phyloP scores from a whole-genome alignment of 2,113 vertebrate genomes.

The Meles meles region DNA sequence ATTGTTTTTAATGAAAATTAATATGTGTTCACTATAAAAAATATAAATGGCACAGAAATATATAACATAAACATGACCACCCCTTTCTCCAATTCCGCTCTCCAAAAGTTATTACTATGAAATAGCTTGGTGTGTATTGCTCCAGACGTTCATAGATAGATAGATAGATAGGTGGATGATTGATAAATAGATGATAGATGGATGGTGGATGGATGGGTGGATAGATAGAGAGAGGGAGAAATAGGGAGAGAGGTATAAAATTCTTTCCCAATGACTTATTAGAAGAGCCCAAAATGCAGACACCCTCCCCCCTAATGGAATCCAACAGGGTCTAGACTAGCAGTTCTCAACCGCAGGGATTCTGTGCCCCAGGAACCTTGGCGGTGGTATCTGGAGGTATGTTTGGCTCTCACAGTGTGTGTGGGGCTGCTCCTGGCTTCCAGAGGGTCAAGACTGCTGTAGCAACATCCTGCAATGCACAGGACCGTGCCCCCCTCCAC shows the following conservation, averaged over 20 bases:
- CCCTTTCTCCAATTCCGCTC: neutral
- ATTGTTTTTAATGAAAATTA: neutral
- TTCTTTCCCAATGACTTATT: neutral
- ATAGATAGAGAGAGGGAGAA: neutral
- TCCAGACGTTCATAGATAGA: neutral
- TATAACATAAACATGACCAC: neutral
- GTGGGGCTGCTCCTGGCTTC: too few relatives aligned
- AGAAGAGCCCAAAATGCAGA: neutral
- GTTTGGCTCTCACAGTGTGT: neutral
- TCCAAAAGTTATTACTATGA: neutral
- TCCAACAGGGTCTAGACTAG: neutral
- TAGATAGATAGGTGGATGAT: neutral
- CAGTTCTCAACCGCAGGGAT: neutral
- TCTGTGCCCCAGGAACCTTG: neutral
- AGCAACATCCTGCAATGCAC: neutral
- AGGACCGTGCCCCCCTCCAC: neutral
- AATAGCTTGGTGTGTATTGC: too few relatives aligned
- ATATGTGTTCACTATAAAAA: neutral
- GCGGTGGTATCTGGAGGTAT: neutral
- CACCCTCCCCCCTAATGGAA: neutral
- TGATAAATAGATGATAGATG: neutral
- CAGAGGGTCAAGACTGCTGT: too few relatives aligned
- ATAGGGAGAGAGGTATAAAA: neutral
- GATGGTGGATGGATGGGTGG: too few relatives aligned
- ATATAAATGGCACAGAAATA: neutral